Conservation (phyloP, 2,888 invertebrate genomes). For the Diarsia rubi region DNA sequence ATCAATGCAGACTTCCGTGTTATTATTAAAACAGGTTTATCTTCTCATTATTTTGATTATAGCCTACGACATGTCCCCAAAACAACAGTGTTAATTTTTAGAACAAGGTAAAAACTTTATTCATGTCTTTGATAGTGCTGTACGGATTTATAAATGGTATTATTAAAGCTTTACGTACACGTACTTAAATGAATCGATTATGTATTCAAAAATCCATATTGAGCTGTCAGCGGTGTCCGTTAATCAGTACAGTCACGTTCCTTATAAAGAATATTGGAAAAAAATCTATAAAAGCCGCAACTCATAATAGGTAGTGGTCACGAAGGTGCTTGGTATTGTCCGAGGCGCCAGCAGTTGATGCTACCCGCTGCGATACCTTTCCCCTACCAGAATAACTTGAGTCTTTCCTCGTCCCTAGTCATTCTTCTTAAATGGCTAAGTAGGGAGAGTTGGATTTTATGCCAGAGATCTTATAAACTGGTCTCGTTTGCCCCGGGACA, state of each 20-base stretch:
- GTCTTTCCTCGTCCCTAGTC: conserved; percentile 59
- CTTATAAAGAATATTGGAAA: conserved; percentile 80
- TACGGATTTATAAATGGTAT: conserved; percentile 60
- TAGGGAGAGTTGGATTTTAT: conserved; percentile 61
- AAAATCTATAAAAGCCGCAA: conserved; percentile 83
- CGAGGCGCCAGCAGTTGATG: conserved; percentile 85
- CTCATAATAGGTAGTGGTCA: conserved; percentile 87
- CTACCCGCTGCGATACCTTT: conserved; percentile 85
- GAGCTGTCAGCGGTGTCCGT: conserved; percentile 80
- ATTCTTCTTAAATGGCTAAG: conserved; percentile 51
- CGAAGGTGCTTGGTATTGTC: conserved; percentile 83
- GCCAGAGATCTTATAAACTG: conserved; percentile 73
- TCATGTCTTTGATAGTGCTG: conserved; percentile 20
- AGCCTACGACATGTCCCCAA: conserved; percentile 43
- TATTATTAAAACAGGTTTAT: conserved; percentile 84
- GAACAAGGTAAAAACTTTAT: conserved; percentile 46
- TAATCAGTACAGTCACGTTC: conserved; percentile 84
- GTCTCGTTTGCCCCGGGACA: conserved; percentile 77
- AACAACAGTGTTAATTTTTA: conserved; percentile 49
- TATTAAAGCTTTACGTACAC: conserved; percentile 69
- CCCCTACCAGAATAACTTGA: conserved; percentile 77
- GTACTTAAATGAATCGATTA: conserved; percentile 77
- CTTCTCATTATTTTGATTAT: conserved; percentile 59
- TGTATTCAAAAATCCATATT: conserved; percentile 81
- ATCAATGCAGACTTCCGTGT: conserved; percentile 86